Percentiles rank a stretch among this genome's conserved stretches.
Conservation (phyloP, 2,113 vertebrate species). For the Myotis davidii region DNA sequence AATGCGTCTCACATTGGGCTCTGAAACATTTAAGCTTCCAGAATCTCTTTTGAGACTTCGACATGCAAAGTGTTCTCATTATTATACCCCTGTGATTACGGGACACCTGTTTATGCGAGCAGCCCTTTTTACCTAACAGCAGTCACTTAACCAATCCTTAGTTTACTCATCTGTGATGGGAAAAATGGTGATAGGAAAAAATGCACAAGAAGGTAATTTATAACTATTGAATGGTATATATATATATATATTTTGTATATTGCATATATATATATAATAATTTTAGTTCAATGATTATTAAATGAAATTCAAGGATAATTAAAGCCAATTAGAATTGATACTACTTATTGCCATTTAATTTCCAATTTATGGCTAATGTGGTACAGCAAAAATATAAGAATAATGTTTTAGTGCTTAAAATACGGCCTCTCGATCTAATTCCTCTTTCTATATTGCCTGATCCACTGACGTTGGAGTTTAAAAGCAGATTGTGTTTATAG, state of each 20-base stretch:
- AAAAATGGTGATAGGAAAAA: neutral
- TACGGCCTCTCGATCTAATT: fast-evolving
- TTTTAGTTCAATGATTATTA: neutral
- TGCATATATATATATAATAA: neutral
- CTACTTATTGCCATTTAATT: neutral
- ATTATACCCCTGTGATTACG: fast-evolving
- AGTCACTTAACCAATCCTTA: neutral
- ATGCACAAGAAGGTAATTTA: neutral
- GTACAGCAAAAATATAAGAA: neutral
- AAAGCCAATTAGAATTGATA: neutral
- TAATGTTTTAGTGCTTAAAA: neutral
- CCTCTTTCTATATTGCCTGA: neutral
- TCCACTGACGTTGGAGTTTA: neutral
- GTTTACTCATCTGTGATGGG: neutral
- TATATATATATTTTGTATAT: no score
- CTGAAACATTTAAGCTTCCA: neutral
- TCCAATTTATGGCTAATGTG: neutral
- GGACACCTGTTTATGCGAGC: neutral
- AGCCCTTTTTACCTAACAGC: neutral
- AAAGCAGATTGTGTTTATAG: neutral
- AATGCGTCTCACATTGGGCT: neutral
- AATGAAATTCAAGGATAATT: neutral
- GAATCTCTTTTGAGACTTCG: neutral
- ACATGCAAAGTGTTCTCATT: neutral
- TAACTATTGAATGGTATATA: neutral